phyloP scores from a whole-genome alignment of 1,140 invertebrate species.

The Pteromalus puparum region DNA sequence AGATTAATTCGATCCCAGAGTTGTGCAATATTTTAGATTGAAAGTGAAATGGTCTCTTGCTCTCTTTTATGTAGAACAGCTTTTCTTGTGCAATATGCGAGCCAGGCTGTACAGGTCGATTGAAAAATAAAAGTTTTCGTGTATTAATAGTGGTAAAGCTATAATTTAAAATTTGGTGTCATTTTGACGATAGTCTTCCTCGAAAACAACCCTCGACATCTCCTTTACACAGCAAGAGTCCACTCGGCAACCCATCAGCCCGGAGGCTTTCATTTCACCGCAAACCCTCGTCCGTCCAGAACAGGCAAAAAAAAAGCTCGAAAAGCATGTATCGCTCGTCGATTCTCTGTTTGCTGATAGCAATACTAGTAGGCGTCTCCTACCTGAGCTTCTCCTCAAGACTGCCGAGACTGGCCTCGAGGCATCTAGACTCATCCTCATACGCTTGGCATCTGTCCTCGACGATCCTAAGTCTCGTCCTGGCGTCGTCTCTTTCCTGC shows the following conservation, averaged over 20 bases:
- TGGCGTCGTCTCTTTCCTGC: conserved; percentile 21
- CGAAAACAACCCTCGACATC: too few species aligned
- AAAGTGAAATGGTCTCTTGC: not conserved
- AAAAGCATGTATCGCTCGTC: too few species aligned
- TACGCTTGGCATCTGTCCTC: conserved; percentile 40
- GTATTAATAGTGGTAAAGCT: too few species aligned
- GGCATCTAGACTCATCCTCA: conserved; percentile 8
- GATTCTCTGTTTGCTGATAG: not conserved
- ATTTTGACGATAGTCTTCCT: too few species aligned
- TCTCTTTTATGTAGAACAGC: too few species aligned
- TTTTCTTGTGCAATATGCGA: too few species aligned
- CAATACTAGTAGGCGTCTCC: not conserved
- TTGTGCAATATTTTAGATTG: not conserved
- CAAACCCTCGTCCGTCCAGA: not conserved
- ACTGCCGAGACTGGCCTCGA: conserved; percentile 3
- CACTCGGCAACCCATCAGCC: too few species aligned
- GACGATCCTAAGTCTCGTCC: not conserved
- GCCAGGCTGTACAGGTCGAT: too few species aligned
- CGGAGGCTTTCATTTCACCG: not conserved
- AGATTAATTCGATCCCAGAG: not conserved
- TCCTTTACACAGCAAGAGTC: too few species aligned
- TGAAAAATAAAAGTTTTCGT: too few species aligned
- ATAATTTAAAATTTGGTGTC: too few species aligned
- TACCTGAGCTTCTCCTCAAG: conserved; percentile 47
- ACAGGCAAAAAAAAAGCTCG: not conserved